Percentiles rank a stretch among this genome's conserved stretches.
These are phyloP conservation scores for Holothuria scabra DNA, from an alignment of 53 echinoderm and acorn worm species.

Conservation along the genomic window DNA sequence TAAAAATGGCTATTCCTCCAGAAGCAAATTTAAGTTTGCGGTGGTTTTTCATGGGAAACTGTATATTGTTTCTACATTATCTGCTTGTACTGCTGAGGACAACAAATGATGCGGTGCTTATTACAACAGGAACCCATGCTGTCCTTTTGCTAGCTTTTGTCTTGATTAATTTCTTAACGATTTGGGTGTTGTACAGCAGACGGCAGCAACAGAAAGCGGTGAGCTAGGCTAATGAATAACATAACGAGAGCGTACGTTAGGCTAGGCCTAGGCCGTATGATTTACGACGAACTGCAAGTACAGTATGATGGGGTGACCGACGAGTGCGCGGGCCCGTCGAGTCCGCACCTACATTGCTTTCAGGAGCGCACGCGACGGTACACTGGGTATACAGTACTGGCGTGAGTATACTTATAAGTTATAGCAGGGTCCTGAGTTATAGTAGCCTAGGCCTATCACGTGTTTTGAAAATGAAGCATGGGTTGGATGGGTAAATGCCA, in stretches of 20 bases:
- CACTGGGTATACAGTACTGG: too few relatives aligned
- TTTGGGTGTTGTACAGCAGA: constrained; percentile 77
- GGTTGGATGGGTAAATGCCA: too few relatives aligned
- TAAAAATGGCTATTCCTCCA: constrained; percentile 70
- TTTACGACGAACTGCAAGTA: too few relatives aligned
- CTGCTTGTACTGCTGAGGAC: constrained; percentile 52
- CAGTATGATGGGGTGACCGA: too few relatives aligned
- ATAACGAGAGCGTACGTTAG: background rate
- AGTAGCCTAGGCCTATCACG: too few relatives aligned
- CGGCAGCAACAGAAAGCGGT: constrained; percentile 64
- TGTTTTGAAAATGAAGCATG: too few relatives aligned
- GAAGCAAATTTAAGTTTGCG: constrained; percentile 84
- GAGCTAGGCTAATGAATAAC: constrained; percentile 1
- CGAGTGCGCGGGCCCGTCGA: too few relatives aligned
- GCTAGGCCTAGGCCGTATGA: constrained; percentile 4
- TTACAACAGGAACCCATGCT: constrained; percentile 51
- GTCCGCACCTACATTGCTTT: too few relatives aligned
- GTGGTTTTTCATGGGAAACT: constrained; percentile 89
- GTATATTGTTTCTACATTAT: constrained; percentile 67
- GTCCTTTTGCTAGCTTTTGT: constrained; percentile 69
- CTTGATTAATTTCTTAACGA: constrained; percentile 74
- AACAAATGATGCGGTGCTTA: constrained; percentile 50
- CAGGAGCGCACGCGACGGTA: too few relatives aligned
- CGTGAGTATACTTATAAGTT: too few relatives aligned
- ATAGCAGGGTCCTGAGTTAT: too few relatives aligned